Evolutionary conservation across 2,797 vertebrate genomes (phyloP).

Genomic region (Schizothorax lantsangensis): DNA sequence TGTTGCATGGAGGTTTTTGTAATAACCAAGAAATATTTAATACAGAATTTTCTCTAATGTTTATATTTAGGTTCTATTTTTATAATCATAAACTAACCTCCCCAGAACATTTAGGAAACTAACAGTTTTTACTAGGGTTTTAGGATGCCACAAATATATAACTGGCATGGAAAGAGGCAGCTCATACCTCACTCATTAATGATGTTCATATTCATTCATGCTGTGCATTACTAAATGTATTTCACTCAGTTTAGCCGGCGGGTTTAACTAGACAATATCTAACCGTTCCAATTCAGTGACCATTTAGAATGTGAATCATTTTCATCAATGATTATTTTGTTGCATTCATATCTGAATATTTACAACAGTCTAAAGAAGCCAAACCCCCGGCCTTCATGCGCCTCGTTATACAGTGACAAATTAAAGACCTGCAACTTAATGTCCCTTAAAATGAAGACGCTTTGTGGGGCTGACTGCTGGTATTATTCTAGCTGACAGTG

Average conservation of each 20-base stretch:
- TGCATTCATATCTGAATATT: conserved; percentile 12
- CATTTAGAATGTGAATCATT: background rate
- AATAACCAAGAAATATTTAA: background rate
- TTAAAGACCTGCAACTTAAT: conserved; percentile 65
- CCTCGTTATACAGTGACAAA: conserved; percentile 62
- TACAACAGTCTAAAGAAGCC: background rate
- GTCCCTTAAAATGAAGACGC: conserved; percentile 72
- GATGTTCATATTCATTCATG: background rate
- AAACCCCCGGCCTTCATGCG: background rate
- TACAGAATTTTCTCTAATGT: background rate
- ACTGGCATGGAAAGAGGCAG: background rate
- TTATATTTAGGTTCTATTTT: background rate
- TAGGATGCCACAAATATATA: background rate
- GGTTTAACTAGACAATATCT: background rate
- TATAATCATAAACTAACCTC: background rate
- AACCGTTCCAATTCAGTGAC: background rate
- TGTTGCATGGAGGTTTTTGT: background rate
- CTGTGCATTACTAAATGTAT: background rate
- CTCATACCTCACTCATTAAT: background rate
- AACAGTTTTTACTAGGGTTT: background rate
- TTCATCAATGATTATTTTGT: background rate
- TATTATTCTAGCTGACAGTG: conserved; percentile 68
- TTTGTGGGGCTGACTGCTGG: conserved; percentile 63
- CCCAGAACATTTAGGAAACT: background rate
- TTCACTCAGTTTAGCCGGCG: background rate